Evolutionary conservation across 2,797 vertebrate species (phyloP).

Genomic region (Clarias platycephalus): DNA sequence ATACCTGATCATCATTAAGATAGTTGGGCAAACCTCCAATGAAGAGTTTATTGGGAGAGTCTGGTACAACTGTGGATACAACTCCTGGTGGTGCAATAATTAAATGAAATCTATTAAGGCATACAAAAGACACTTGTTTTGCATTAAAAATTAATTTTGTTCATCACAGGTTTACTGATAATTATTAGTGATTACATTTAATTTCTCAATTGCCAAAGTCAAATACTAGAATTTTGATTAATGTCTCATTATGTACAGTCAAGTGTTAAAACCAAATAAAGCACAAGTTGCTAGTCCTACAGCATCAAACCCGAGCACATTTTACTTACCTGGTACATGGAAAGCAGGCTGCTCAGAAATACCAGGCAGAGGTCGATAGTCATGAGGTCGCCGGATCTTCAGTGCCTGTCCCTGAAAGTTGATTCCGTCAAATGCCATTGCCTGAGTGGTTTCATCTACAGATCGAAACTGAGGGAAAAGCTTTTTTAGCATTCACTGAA

Average conservation of each 20-base stretch:
- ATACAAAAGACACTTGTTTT: not conserved
- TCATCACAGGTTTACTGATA: not conserved
- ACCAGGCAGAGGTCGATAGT: conserved; percentile 70
- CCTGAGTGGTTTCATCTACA: conserved; percentile 78
- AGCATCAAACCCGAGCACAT: too few relatives aligned
- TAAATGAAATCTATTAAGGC: not conserved
- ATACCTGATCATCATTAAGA: conserved; percentile 79
- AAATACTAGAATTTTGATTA: not conserved
- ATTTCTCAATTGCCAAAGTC: too few relatives aligned
- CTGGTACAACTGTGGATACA: conserved; percentile 80
- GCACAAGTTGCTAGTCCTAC: not conserved
- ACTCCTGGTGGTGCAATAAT: conserved; percentile 65
- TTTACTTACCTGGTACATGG: conserved; percentile 72
- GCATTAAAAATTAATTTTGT: not conserved
- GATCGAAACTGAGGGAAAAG: conserved; percentile 69
- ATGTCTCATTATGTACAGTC: not conserved
- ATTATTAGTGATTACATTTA: not conserved
- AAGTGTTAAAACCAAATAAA: not conserved
- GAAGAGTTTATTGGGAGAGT: conserved; percentile 79
- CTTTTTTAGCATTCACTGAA: not conserved
- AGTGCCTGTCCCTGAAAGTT: conserved; percentile 78
- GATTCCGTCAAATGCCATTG: conserved; percentile 79
- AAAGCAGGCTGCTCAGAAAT: conserved; percentile 77
- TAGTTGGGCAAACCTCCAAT: conserved; percentile 79
- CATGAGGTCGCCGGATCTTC: conserved; percentile 77